Conservation (phyloP, 1,140 invertebrate genomes). For the Cydia pomonella region DNA sequence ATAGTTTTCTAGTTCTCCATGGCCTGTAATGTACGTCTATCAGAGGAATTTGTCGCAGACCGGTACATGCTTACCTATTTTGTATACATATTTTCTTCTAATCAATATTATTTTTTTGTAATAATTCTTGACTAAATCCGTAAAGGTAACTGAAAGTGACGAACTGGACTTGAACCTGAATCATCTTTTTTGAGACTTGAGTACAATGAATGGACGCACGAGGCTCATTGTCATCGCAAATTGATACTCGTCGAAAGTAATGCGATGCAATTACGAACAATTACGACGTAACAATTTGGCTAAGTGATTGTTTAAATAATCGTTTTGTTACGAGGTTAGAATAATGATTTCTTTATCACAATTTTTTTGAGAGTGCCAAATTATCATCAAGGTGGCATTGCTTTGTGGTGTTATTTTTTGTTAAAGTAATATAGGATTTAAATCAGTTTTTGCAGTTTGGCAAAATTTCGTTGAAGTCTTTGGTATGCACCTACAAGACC, state of each 20-base stretch:
- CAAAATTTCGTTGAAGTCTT: not conserved
- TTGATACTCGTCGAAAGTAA: conserved; percentile 46
- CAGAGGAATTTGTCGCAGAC: too few relatives aligned
- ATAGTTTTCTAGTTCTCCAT: too few relatives aligned
- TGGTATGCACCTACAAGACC: not conserved
- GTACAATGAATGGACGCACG: conserved; percentile 46
- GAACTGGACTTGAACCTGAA: not conserved
- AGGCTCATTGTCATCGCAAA: conserved; percentile 47
- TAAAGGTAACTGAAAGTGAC: not conserved
- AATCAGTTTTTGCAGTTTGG: not conserved
- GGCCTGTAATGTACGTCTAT: too few relatives aligned
- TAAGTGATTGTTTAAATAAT: conserved; percentile 39
- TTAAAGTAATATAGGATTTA: not conserved
- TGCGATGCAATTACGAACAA: conserved; percentile 41
- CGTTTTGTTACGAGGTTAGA: conserved; percentile 32
- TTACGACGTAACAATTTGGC: conserved; percentile 46
- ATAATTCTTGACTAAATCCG: not conserved
- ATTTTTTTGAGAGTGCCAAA: conserved; percentile 31
- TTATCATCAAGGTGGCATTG: conserved; percentile 10
- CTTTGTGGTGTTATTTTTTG: not conserved
- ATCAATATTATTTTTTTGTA: too few relatives aligned
- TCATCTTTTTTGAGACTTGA: conserved; percentile 37
- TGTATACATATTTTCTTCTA: too few relatives aligned
- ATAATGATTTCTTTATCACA: conserved; percentile 28
- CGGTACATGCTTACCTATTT: too few relatives aligned